Conservation (phyloP, 2,113 vertebrate species). For the Takifugu flavidus region DNA sequence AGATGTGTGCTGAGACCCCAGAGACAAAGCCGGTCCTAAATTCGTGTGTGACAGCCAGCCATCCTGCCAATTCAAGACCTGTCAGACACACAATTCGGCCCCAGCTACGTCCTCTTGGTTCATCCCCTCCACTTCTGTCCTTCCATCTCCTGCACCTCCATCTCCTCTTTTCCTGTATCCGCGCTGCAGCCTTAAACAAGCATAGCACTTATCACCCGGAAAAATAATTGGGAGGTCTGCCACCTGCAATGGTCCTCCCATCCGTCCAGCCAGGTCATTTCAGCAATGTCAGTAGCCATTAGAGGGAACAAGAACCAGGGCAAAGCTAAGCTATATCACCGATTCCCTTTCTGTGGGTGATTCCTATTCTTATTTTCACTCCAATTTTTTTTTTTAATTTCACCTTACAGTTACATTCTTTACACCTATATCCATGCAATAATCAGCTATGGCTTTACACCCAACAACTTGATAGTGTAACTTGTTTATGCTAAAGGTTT, state of each 20-base stretch:
- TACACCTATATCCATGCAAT: too few species aligned
- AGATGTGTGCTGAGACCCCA: conserved; percentile 24
- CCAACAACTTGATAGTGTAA: too few species aligned
- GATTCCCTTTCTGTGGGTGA: conserved; percentile 21
- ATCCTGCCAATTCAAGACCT: conserved; percentile 70
- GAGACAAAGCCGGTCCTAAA: conserved; percentile 56
- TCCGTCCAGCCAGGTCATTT: conserved; percentile 64
- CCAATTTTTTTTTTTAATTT: neutral
- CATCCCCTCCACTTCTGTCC: conserved; percentile 18
- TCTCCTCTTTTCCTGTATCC: conserved; percentile 37
- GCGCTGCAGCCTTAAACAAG: conserved; percentile 67
- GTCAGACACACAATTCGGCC: conserved; percentile 66
- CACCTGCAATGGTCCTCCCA: conserved; percentile 63
- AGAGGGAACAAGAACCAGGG: conserved; percentile 41
- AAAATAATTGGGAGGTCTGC: conserved; percentile 78
- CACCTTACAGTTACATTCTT: too few species aligned
- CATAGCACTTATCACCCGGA: conserved; percentile 72
- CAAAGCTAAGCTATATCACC: conserved; percentile 51
- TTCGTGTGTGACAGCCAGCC: conserved; percentile 66
- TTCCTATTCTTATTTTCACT: conserved; percentile 6
- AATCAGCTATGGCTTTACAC: too few species aligned
- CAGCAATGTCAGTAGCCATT: conserved; percentile 70
- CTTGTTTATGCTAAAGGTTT: too few species aligned
- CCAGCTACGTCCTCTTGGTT: conserved; percentile 30
- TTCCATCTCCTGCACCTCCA: conserved; percentile 23